Conservation (phyloP, 1,140 invertebrate species). For the Hypsibius dujardini region DNA sequence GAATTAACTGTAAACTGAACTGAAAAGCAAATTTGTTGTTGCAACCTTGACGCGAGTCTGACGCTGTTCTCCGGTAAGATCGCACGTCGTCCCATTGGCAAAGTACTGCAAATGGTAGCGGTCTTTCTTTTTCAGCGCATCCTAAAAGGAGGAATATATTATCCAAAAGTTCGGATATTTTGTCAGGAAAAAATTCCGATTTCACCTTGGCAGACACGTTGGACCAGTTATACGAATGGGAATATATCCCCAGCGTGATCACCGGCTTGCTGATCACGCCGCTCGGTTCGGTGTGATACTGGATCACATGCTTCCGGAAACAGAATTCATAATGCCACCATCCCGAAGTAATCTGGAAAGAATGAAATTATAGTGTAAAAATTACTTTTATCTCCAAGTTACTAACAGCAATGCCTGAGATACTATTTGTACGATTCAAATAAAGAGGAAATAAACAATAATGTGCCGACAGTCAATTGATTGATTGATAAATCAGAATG, state of each 20-base stretch:
- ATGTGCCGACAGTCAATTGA: too few relatives aligned
- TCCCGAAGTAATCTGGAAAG: conserved; percentile 33
- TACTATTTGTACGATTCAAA: too few relatives aligned
- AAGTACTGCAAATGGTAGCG: conserved; percentile 37
- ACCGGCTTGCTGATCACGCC: conserved; percentile 33
- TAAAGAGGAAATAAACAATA: too few relatives aligned
- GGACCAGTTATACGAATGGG: neutral
- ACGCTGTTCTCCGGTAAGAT: conserved; percentile 33
- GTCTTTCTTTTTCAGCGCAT: conserved; percentile 25
- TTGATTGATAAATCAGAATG: too few relatives aligned
- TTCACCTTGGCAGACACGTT: neutral
- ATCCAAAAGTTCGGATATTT: conserved; percentile 19
- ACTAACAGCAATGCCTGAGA: too few relatives aligned
- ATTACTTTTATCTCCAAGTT: too few relatives aligned
- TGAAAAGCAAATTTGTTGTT: too few relatives aligned
- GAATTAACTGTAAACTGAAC: too few relatives aligned
- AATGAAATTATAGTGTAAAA: neutral
- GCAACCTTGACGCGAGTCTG: conserved; percentile 34
- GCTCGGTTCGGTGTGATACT: conserved; percentile 52
- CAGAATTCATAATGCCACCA: conserved; percentile 98
- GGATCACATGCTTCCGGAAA: conserved; percentile 65
- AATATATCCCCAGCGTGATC: conserved; percentile 34
- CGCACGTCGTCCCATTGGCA: conserved; percentile 37
- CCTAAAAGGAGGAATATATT: conserved; percentile 22
- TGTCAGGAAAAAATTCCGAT: neutral